Evolutionary conservation across 2,888 invertebrate genomes (phyloP).

Genomic region (Leptopilina myrica): DNA sequence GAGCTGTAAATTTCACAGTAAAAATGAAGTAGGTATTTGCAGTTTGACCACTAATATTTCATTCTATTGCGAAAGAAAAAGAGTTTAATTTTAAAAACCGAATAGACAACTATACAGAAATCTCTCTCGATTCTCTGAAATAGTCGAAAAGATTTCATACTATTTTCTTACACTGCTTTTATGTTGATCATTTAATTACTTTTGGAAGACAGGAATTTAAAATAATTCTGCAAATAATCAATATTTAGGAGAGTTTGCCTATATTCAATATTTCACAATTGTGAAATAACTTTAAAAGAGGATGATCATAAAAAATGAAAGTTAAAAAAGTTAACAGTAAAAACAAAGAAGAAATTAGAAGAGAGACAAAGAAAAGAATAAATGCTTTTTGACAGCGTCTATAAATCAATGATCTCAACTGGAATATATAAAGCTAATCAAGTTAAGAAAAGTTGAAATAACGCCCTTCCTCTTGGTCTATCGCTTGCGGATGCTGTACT

Average conservation of each 20-base stretch:
- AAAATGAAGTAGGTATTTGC: not conserved
- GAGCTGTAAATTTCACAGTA: not conserved
- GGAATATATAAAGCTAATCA: not conserved
- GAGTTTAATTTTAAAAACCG: not conserved
- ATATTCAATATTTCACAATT: not conserved
- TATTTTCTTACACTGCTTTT: conserved; percentile 24
- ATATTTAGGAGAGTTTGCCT: not conserved
- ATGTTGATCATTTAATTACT: conserved; percentile 26
- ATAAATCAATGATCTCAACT: not conserved
- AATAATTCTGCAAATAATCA: conserved; percentile 10
- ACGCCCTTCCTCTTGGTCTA: conserved; percentile 9
- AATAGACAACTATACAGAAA: not conserved
- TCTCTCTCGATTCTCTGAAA: conserved; percentile 15
- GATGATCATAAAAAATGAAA: not conserved
- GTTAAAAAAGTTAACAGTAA: no score
- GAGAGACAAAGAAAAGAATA: not conserved
- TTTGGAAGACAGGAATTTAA: conserved; percentile 9
- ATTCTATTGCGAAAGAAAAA: not conserved
- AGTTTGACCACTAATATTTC: not conserved
- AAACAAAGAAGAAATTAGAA: not conserved
- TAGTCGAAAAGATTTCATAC: conserved; percentile 3
- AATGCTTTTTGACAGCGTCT: not conserved
- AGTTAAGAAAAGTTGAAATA: conserved; percentile 2
- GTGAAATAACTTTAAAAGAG: not conserved
- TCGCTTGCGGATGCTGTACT: conserved; percentile 23